phyloP scores from a whole-genome alignment of 2,797 vertebrate genomes.

The Pseudopleuronectes americanus region DNA sequence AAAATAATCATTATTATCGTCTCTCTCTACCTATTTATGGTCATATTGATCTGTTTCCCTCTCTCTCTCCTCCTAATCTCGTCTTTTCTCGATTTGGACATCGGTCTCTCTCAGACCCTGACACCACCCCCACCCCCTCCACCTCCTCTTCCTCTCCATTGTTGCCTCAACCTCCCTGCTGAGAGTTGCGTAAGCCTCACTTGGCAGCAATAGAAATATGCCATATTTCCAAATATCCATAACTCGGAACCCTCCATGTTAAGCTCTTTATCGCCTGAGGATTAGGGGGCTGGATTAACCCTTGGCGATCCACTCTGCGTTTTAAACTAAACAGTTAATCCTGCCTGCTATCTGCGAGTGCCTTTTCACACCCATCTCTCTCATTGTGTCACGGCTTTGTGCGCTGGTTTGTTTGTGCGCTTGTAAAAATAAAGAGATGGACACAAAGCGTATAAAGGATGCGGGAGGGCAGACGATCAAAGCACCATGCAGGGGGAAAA shows the following conservation, averaged over 20 bases:
- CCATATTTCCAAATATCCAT: conserved; percentile 68
- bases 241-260: conserved; percentile 58
- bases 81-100: not conserved
- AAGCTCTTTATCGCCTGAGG: conserved; percentile 69
- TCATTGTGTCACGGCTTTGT: conserved; percentile 26
- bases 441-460: conserved; percentile 16
- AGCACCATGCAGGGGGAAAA: not conserved
- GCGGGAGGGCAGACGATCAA: conserved; percentile 16
- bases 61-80: not conserved
- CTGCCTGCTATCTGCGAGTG: conserved; percentile 26
- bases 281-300: conserved; percentile 69
- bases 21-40: not conserved
- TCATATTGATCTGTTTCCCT: not conserved
- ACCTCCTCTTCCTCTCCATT: conserved; percentile 32
- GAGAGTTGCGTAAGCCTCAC: conserved; percentile 48
- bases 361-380: conserved; percentile 37
- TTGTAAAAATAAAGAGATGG: conserved; percentile 3
- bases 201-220: conserved; percentile 55
- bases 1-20: not conserved
- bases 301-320: conserved; percentile 47
- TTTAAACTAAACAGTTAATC: conserved; percentile 57
- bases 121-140: not conserved
- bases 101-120: not conserved
- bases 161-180: conserved; percentile 44
- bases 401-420: not conserved